Conservation (phyloP, 2,888 invertebrate genomes). For the Heteromurus nitidus region DNA sequence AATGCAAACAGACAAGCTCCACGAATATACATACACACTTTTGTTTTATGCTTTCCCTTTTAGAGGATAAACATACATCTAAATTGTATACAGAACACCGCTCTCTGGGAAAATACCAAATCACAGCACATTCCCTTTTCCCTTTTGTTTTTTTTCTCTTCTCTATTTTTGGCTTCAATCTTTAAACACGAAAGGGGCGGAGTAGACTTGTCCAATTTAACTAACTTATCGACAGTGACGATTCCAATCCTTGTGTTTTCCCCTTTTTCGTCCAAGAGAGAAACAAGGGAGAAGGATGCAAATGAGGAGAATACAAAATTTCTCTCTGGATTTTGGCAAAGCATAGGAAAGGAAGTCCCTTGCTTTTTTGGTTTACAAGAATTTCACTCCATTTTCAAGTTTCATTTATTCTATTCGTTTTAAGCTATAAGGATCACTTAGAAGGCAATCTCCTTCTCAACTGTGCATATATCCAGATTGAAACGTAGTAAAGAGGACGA, state of each 20-base stretch:
- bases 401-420: too few relatives aligned
- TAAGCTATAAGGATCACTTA: too few relatives aligned
- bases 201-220: constrained; percentile 62
- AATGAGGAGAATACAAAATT: constrained; percentile 23
- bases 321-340: not conserved
- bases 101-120: constrained; percentile 21
- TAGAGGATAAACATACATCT: too few relatives aligned
- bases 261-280: not conserved
- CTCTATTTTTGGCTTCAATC: constrained; percentile 57
- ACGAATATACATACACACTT: too few relatives aligned
- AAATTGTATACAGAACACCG: too few relatives aligned
- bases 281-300: constrained; percentile 53
- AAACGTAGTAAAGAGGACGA: too few relatives aligned
- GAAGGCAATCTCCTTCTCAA: too few relatives aligned
- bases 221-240: constrained; percentile 54
- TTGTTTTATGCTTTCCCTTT: not conserved
- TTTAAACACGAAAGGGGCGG: constrained; percentile 73
- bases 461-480: too few relatives aligned
- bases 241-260: constrained; percentile 19
- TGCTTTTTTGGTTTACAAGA: not conserved
- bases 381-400: too few relatives aligned
- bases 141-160: constrained; percentile 12
- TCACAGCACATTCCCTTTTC: constrained; percentile 17
- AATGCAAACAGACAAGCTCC: too few relatives aligned
- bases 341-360: not conserved